phyloP scores from a whole-genome alignment of 2,113 vertebrate genomes.

The Numenius arquata region DNA sequence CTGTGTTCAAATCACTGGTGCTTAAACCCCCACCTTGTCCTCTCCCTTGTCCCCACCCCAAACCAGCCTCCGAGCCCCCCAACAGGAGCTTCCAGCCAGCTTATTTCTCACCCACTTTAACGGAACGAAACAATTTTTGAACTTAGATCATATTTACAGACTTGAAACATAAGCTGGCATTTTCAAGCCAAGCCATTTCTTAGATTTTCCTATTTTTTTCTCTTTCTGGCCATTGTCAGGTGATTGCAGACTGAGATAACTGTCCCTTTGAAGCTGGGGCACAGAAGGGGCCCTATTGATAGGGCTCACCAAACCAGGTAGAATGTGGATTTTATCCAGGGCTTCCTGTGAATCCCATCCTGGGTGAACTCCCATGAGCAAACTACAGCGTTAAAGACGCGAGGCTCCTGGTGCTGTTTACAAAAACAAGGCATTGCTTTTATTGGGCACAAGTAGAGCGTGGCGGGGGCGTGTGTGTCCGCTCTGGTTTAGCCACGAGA shows the following conservation, averaged over 20 bases:
- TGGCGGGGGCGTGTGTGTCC: background rate
- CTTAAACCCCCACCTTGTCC: background rate
- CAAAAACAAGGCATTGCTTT: background rate
- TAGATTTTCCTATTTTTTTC: constrained; percentile 65
- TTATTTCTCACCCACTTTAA: constrained; percentile 51
- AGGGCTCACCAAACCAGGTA: constrained; percentile 21
- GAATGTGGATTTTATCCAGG: constrained; percentile 49
- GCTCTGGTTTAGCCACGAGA: background rate
- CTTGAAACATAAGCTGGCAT: constrained; percentile 65
- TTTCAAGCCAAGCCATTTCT: constrained; percentile 68
- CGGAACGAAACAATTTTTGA: constrained; percentile 68
- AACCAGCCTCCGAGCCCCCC: background rate
- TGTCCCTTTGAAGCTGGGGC: constrained; percentile 65
- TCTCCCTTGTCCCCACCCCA: background rate
- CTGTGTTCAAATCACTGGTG: background rate
- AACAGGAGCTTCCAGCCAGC: constrained; percentile 15
- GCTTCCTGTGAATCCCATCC: constrained; percentile 37
- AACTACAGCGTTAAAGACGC: background rate
- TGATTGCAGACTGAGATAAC: constrained; percentile 73
- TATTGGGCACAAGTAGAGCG: background rate
- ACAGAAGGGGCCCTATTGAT: constrained; percentile 70
- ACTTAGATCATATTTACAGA: constrained; percentile 55
- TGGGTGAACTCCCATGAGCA: constrained; percentile 31
- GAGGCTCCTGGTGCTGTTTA: background rate
- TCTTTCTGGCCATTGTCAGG: constrained; percentile 68